A percentile compares a stretch with the other conserved stretches of the same genome.
Conservation (phyloP, 2,888 invertebrate species). For the Polydrusus pterygomalis region DNA sequence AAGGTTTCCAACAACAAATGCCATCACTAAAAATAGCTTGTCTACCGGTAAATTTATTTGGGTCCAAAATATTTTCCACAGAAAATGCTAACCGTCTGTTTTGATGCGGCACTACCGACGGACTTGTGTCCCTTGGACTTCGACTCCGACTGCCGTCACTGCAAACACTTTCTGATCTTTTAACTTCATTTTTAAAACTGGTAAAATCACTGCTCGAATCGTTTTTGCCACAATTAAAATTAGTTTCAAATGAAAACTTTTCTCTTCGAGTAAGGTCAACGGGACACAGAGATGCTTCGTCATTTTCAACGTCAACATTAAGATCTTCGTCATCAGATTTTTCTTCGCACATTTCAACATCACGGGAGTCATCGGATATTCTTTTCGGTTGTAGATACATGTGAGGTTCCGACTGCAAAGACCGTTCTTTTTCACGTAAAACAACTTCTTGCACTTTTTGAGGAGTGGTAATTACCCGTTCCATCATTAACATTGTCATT, state of each 20-base stretch:
- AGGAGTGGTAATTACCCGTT: constrained; percentile 63
- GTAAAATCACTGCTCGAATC: constrained; percentile 61
- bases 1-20: constrained; percentile 74
- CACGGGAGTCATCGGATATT: constrained; percentile 69
- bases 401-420: constrained; percentile 63
- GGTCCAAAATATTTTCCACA: constrained; percentile 93
- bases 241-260: constrained; percentile 66
- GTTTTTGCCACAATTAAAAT: constrained; percentile 63
- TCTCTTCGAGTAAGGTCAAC: constrained; percentile 72
- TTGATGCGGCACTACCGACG: constrained; percentile 74
- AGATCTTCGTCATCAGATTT: constrained; percentile 67
- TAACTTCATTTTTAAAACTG: constrained; percentile 64
- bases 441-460: constrained; percentile 59
- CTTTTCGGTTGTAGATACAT: constrained; percentile 68
- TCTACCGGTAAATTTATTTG: constrained; percentile 90
- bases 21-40: constrained; percentile 71
- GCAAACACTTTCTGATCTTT: constrained; percentile 72
- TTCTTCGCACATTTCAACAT: constrained; percentile 64
- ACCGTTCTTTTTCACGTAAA: constrained; percentile 61
- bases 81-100: constrained; percentile 87
- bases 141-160: constrained; percentile 71
- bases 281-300: constrained; percentile 70
- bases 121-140: constrained; percentile 68
- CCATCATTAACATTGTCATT: constrained; percentile 75
- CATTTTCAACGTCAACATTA: constrained; percentile 71